Base-by-base conservation (phyloP, 2,888 invertebrate species). In the Acleris cristana region DNA sequence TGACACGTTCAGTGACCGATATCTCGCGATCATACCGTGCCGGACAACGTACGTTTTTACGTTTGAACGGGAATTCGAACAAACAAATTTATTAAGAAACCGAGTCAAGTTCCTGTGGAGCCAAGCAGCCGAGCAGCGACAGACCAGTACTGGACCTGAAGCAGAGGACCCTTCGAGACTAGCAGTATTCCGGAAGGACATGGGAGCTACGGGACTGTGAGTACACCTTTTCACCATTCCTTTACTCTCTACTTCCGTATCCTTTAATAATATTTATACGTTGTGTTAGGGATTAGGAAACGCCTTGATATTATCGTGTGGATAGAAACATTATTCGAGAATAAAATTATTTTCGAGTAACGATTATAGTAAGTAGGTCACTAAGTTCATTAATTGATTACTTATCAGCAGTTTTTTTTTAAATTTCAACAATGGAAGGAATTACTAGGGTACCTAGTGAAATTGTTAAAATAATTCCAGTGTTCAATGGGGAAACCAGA, bases 171-270 rank as follows among this genome's bases (percentile, higher is more conserved):
- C 5, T 6, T 14, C 5, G n/a, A 12, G 10, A 21, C 56, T 12
- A 19, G 44, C 3, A 26, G 6, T 26, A 26, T 23, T 16, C 45
- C 7, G 21, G 12, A 23, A 57, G 57, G 16, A 16, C 3, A 16
- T 57, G 57, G 45, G 45, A 57, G 57, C 45, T 2, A 16, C 45
- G 12, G 57, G 57, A 57, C 45, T 57, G 57, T 57, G 57, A n/a
- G n/a, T n/a, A 44, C 16, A 45, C 23, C 57, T 57, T 45, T 57
- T 45, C 45, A 45, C 23, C 23, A 16, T 57, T 44, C 57, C 45
- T n/a, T 57, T 57, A 45, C 44, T 57, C 57, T 45, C 45, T 57
- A 45, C 21, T 14, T 57, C 44, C 57, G 57, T 57, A 23, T 45
- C 45, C 23, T 45, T 19, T 56, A 34, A 30, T 23, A 30, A 19